phyloP scores from a whole-genome alignment of 1,140 invertebrate genomes.

The Cecropterus lyciades region DNA sequence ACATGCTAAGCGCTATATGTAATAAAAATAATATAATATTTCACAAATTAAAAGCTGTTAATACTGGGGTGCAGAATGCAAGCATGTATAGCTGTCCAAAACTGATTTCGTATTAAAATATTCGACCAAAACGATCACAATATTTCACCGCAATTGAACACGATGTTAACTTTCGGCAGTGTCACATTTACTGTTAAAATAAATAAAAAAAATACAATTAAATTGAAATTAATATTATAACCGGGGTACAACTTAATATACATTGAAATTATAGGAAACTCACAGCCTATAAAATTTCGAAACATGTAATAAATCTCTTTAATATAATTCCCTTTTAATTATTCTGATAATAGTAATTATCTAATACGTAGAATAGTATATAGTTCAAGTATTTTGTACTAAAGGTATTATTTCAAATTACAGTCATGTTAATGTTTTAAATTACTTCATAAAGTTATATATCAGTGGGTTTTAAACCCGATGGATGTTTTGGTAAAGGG shows the following conservation, averaged over 20 bases:
- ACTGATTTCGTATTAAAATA: conserved; percentile 35
- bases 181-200: conserved; percentile 2
- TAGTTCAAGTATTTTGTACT: no score
- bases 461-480: no score
- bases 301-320: neutral
- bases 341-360: no score
- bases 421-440: no score
- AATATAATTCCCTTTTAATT: no score
- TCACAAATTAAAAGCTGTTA: conserved; percentile 41
- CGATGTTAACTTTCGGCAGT: conserved; percentile 8
- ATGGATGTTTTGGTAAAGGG: no score
- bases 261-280: neutral
- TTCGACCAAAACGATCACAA: conserved; percentile 34
- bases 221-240: no score
- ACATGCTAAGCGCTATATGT: conserved; percentile 16
- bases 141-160: neutral
- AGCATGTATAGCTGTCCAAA: conserved; percentile 21
- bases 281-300: neutral
- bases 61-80: conserved; percentile 38
- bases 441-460: no score
- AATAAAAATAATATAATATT: conserved; percentile 22
- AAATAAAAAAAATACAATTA: neutral
- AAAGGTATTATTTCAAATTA: no score
- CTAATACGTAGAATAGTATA: no score
- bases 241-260: neutral